These are phyloP conservation scores for Griposia aprilina DNA, from an alignment of 2,888 invertebrate genomes.

Conservation along the genomic window DNA sequence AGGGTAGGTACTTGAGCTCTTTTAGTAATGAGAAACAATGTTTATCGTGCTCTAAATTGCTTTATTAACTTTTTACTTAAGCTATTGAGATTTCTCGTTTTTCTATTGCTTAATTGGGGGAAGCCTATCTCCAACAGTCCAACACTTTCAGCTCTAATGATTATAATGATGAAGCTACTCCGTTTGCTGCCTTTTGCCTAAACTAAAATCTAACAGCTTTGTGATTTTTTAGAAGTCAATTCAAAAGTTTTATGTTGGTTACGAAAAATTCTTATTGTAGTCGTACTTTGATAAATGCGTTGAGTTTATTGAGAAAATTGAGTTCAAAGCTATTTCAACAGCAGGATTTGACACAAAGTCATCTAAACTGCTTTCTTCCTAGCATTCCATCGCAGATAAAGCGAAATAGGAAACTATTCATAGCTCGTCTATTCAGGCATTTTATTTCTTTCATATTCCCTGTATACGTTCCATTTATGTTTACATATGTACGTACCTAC, in stretches of 20 bases:
- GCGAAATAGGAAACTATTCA: slow-evolving; percentile 49
- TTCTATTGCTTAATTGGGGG: no score
- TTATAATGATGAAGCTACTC: no score
- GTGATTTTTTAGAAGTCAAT: no score
- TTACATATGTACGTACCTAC: slow-evolving; percentile 48
- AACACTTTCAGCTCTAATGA: no score
- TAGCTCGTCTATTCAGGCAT: slow-evolving; percentile 43
- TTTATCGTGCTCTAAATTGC: slow-evolving; percentile 7
- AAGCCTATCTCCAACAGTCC: no score
- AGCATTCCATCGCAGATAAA: slow-evolving; percentile 24
- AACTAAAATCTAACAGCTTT: no score
- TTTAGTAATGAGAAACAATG: slow-evolving; percentile 29
- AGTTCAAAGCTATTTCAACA: not conserved
- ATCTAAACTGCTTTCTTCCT: not conserved
- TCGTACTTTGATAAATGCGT: no score
- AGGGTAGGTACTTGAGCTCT: slow-evolving; percentile 2
- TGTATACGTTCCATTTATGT: slow-evolving; percentile 52
- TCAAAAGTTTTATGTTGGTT: no score
- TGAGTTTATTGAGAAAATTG: no score
- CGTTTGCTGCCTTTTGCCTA: no score
- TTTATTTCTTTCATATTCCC: slow-evolving; percentile 53
- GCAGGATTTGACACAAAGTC: not conserved
- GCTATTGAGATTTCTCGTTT: slow-evolving; percentile 7
- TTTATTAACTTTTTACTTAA: not conserved
- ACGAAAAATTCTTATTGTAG: no score